phyloP scores from a whole-genome alignment of 2,113 vertebrate species.

The Malurus cyaneus region DNA sequence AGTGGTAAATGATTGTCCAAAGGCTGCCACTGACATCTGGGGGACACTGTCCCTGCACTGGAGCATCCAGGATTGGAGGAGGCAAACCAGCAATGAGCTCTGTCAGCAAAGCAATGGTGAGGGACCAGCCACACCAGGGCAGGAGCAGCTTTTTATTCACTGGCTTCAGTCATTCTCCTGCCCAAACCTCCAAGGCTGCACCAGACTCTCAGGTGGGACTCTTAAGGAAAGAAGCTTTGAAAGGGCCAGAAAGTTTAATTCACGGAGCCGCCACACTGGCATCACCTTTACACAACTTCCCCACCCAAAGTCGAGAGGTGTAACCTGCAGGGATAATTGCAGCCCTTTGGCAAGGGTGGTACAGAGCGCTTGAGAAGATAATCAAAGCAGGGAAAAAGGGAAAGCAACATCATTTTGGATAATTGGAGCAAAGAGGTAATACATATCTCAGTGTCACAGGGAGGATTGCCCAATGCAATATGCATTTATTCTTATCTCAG shows the following conservation, averaged over 20 bases:
- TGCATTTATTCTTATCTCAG: constrained; percentile 74
- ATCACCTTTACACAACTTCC: constrained; percentile 33
- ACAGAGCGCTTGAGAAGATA: constrained; percentile 44
- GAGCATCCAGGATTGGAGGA: background rate
- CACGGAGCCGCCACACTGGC: constrained; percentile 17
- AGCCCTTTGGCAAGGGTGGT: constrained; percentile 38
- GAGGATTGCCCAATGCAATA: constrained; percentile 67
- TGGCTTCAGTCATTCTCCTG: background rate
- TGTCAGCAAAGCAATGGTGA: background rate
- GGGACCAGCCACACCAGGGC: background rate
- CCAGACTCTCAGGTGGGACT: background rate
- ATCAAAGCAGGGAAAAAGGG: constrained; percentile 68
- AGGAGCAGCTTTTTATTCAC: background rate
- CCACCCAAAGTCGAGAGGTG: constrained; percentile 41
- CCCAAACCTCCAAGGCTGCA: background rate
- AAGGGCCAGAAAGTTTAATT: constrained; percentile 47
- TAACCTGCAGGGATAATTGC: constrained; percentile 49
- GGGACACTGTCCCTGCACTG: background rate
- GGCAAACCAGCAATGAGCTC: background rate
- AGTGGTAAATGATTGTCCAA: background rate
- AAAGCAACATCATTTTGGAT: constrained; percentile 72
- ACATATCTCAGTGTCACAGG: constrained; percentile 70
- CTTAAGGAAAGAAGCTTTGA: constrained; percentile 12
- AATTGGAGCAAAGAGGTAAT: constrained; percentile 68
- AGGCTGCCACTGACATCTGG: background rate